Base-by-base conservation (phyloP, 2,113 vertebrate species). In the Eubucco bourcierii region DNA sequence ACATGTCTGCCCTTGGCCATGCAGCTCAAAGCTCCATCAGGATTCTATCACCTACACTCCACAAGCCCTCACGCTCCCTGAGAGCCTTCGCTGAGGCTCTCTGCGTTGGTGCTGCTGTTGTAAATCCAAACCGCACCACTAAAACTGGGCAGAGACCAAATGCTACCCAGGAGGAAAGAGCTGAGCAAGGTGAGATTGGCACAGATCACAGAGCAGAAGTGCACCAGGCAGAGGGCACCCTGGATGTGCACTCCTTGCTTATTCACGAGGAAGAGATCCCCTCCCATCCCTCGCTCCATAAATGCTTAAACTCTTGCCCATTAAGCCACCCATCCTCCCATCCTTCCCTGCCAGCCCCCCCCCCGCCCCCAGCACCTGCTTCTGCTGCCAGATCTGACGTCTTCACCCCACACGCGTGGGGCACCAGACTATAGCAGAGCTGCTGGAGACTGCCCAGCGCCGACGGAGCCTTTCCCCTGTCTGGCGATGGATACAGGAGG, bases 21-120 rank as follows among this genome's bases (percentile, higher is more conserved):
- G 1, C 39, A 39, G 68, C 70, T 78, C 82, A 59, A 56, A 19
- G 3, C n/a, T 70, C 75, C 4, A 8, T 18, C 3, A 4, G 33
- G 61, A n/a, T 71, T 19, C 50, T 31, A 7, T 18, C 89, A 80
- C 0, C 41, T 15, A 31, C 9, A 7, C 60, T 41, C 75, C 15
- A 28, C 39, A 29, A 29, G 29, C 55, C 27, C 34, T n/a, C 5
- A 1, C 2, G 2, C 21, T 75, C 60, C 72, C 18, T 0, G 2
- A 50, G 55, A 46, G 25, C 27, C 27, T 65, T 50, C 8, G 1
- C 27, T 0, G 0, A 37, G 65, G 8, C 37, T 59, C 7, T 1
- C 59, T 11, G 14, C 20, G 39, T 6, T 5, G 1, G 31, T 6
- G 0, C 6, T 7, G 0, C 0, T n/a, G 44, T 1, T 60, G 28